Evolutionary conservation across 1,140 invertebrate species (phyloP).

Genomic region (Solenopsis invicta): DNA sequence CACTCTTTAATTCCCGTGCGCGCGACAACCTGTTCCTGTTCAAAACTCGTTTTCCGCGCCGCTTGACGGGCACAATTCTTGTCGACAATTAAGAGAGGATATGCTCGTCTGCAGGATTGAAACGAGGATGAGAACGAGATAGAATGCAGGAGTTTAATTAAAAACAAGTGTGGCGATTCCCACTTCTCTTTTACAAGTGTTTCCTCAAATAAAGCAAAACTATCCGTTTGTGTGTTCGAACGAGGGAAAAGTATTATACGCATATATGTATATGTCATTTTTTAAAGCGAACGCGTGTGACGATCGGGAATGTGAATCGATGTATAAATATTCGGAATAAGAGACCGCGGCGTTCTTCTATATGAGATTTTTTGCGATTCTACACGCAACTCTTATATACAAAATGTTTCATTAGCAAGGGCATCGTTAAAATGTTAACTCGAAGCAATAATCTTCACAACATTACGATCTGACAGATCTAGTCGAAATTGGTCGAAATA

Average conservation of each 20-base stretch:
- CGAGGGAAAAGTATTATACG: background rate
- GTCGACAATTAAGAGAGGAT: constrained; percentile 80
- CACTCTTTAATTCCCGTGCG: background rate
- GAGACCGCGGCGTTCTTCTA: background rate
- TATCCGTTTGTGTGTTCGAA: background rate
- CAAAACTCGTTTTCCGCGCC: constrained; percentile 69
- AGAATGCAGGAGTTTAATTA: constrained; percentile 74
- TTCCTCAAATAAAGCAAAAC: background rate
- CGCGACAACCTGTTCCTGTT: constrained; percentile 40
- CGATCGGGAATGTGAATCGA: background rate
- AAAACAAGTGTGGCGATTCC: background rate
- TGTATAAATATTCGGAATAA: background rate
- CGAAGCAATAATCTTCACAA: background rate
- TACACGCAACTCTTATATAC: background rate
- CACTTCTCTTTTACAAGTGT: background rate
- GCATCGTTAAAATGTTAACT: background rate
- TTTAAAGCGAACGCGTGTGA: background rate
- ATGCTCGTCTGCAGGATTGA: constrained; percentile 39
- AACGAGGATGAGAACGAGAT: constrained; percentile 42
- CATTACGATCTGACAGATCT: background rate
- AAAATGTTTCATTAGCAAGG: background rate
- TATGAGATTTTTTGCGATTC: background rate
- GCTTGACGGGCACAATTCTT: constrained; percentile 69
- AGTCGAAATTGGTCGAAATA: background rate
- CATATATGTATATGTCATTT: background rate